Conservation (phyloP, 1,140 invertebrate genomes). For the Drosophila teissieri region DNA sequence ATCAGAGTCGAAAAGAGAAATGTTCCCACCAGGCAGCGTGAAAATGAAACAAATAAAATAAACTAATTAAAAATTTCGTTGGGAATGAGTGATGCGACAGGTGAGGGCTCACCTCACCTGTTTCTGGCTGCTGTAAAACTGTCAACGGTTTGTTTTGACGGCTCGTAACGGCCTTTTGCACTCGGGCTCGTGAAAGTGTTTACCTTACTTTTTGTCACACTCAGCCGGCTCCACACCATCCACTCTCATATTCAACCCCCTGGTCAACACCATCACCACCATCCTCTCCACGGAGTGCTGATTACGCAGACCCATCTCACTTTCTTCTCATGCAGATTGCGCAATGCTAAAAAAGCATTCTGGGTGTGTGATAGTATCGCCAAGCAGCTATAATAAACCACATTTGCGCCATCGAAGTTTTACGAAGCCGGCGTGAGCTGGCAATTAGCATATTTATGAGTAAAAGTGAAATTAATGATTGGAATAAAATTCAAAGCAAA, state of each 20-base stretch:
- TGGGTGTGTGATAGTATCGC: conserved; percentile 39
- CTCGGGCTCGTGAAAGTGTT: conserved; percentile 69
- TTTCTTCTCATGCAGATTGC: conserved; percentile 68
- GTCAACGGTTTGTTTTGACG: conserved; percentile 45
- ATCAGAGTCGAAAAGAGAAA: conserved; percentile 51
- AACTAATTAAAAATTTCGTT: conserved; percentile 66
- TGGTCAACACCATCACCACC: neutral
- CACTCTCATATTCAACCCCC: neutral
- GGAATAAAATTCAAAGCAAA: conserved; percentile 58
- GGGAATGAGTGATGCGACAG: conserved; percentile 33
- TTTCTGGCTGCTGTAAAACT: conserved; percentile 34
- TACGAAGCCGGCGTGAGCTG: conserved; percentile 48
- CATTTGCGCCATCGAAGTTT: conserved; percentile 1
- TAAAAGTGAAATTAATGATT: conserved; percentile 80
- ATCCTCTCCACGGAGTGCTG: neutral
- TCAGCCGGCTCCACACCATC: conserved; percentile 18
- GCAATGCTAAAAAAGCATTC: conserved; percentile 61
- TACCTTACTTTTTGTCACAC: conserved; percentile 52
- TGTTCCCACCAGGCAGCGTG: conserved; percentile 47
- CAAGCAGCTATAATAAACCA: neutral
- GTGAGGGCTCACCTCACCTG: conserved; percentile 3
- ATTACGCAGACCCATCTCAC: conserved; percentile 62
- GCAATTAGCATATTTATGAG: conserved; percentile 80
- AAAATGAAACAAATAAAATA: conserved; percentile 42
- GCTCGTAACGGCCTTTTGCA: conserved; percentile 40